Base-by-base conservation (phyloP, 1,140 invertebrate genomes). In the Popillia japonica region DNA sequence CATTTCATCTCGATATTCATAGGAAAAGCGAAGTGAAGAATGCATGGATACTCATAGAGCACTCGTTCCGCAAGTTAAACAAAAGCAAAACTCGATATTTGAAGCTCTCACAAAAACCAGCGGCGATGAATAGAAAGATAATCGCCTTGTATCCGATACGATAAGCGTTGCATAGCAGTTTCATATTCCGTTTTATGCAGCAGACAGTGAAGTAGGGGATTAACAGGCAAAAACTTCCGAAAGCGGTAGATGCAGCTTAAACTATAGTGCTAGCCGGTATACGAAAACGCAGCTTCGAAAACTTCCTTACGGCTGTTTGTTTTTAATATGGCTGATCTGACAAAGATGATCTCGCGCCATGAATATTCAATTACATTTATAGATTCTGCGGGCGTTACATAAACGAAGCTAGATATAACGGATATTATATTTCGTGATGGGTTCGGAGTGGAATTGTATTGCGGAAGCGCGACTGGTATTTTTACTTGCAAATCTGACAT, bases 321-420 rank as follows among this genome's bases (percentile, higher is more conserved):
- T 68, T 68, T 68, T 68, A 68, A 68, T 68, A 68, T 68, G 61
- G 61, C 61, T 68, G 61, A 68, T 68, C 61, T 68, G 61, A 68
- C 61, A 34, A 34, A 68, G 61, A 68, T 68, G 17, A 61, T 11
- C 22, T 68, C 61, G 0, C 22, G n/a, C 27, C 61, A 68, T 68
- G 61, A 68, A 68, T 68, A 68, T 68, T 68, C 61, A 68, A 68
- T 68, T 68, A 68, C 61, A 68, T 55, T 55, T 55, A 17, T n/a
- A 17, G 48, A 55, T 55, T 55, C 6, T 55, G 48, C 48, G 11
- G 48, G n/a, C 48, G 10, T 6, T 6, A 17, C n/a, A 17, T 55
- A 55, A 17, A 3, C 48, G 2, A 17, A n/a, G 11, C 27, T 34
- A 34, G 48, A 17, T 55, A n/a, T 55, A n/a, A 17, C 48, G 48